phyloP scores from a whole-genome alignment of 2,113 vertebrate species.

The Pycnonotus jocosus region DNA sequence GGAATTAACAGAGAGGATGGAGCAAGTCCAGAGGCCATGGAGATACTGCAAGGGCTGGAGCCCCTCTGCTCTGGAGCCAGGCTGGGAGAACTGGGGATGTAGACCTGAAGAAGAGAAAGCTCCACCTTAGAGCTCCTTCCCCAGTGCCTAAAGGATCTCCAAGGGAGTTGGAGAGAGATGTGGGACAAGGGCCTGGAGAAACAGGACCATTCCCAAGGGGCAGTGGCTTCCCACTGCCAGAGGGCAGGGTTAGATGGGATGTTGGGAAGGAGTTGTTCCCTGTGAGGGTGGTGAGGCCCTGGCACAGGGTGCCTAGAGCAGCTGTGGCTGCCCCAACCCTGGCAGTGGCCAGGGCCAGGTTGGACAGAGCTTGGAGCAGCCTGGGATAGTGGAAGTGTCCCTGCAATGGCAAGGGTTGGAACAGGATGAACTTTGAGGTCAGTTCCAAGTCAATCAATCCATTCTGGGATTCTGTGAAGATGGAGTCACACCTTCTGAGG shows the following conservation, averaged over 20 bases:
- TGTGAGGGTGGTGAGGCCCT: neutral
- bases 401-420: neutral
- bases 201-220: neutral
- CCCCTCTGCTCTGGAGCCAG: neutral
- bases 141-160: neutral
- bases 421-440: neutral
- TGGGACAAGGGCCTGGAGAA: neutral
- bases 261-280: neutral
- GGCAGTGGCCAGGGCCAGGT: neutral
- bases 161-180: neutral
- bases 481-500: neutral
- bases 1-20: neutral
- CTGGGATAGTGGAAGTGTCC: neutral
- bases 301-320: neutral
- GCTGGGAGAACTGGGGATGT: neutral
- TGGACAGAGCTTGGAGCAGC: accelerated
- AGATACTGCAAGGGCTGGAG: neutral
- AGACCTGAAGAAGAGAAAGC: neutral
- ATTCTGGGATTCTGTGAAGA: neutral
- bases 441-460: neutral
- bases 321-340: neutral
- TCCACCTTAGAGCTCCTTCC: neutral
- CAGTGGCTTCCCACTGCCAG: neutral
- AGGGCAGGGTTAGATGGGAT: neutral
- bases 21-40: neutral